A percentile compares a stretch with the other conserved stretches of the same genome.
phyloP scores from a whole-genome alignment of 2,888 invertebrate species.

The Acanthococcus lagerstroemiae region DNA sequence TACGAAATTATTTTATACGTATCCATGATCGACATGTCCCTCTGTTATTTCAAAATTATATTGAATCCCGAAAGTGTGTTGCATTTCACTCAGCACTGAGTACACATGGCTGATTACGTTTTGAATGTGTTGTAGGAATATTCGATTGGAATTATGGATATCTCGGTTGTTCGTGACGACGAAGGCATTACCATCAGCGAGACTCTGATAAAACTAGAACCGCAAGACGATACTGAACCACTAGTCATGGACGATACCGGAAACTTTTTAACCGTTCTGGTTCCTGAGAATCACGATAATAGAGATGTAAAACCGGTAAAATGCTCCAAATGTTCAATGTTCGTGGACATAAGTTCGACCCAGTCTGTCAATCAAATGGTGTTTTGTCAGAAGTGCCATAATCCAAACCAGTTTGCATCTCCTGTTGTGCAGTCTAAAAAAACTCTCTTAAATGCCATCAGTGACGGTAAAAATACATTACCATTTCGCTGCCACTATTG shows the following conservation, averaged over 20 bases:
- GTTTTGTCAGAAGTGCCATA: conserved; percentile 1
- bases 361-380: not conserved
- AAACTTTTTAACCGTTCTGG: conserved; percentile 20
- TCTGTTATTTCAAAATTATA: conserved; percentile 1
- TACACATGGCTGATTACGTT: not conserved
- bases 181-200: conserved; percentile 17
- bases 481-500: conserved; percentile 26
- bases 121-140: not conserved
- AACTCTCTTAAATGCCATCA: conserved; percentile 18
- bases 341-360: not conserved
- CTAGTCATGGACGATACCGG: not conserved
- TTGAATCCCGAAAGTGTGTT: conserved; percentile 10
- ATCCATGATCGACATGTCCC: too few relatives aligned
- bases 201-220: conserved; percentile 22
- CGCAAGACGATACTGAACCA: conserved; percentile 1
- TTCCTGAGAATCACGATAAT: not conserved
- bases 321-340: conserved; percentile 4
- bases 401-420: not conserved
- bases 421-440: conserved; percentile 5
- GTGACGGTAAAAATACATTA: conserved; percentile 1
- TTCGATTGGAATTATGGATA: not conserved
- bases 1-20: too few relatives aligned
- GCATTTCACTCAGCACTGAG: not conserved
- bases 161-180: not conserved
- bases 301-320: conserved; percentile 4